Conservation (phyloP, 1,140 invertebrate species). For the Drosophila jambulina region DNA sequence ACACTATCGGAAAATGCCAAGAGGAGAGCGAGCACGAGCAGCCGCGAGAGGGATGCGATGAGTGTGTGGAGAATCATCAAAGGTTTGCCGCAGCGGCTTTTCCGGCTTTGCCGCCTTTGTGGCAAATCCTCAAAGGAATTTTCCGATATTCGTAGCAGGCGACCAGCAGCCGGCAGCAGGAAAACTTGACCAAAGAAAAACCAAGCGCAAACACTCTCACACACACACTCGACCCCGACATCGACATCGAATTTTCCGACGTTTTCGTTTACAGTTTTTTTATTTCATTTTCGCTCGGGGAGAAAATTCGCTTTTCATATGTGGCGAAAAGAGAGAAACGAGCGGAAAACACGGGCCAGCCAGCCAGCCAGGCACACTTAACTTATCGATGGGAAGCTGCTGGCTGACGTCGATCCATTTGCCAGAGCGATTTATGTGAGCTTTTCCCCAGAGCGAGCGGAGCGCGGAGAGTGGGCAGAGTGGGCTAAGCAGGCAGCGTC, state of each 20-base stretch:
- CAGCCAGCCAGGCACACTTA: slow-evolving; percentile 13
- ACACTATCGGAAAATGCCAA: slow-evolving; percentile 71
- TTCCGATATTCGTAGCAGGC: slow-evolving; percentile 84
- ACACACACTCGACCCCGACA: slow-evolving; percentile 51
- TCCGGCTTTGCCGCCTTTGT: slow-evolving; percentile 80
- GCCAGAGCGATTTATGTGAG: slow-evolving; percentile 54
- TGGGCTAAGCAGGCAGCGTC: neutral
- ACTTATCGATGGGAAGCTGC: slow-evolving; percentile 73
- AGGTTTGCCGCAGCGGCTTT: slow-evolving; percentile 78
- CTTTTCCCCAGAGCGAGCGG: slow-evolving; percentile 14
- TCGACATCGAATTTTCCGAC: slow-evolving; percentile 76
- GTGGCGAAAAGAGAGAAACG: slow-evolving; percentile 38
- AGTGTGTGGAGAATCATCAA: slow-evolving; percentile 78
- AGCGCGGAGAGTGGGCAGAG: neutral
- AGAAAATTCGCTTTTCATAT: slow-evolving; percentile 82
- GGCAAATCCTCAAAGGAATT: slow-evolving; percentile 85
- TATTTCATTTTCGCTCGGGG: slow-evolving; percentile 63
- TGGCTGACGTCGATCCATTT: slow-evolving; percentile 72
- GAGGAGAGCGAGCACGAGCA: slow-evolving; percentile 16
- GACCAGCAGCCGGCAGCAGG: slow-evolving; percentile 66
- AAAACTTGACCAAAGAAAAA: slow-evolving; percentile 79
- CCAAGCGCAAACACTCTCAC: slow-evolving; percentile 50
- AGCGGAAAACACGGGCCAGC: slow-evolving; percentile 6
- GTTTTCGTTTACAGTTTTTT: slow-evolving; percentile 54
- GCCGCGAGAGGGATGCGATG: slow-evolving; percentile 13